Conservation (phyloP, 30 jellyfish, hydroid and myxozoan species). For the Phacellophora camtschatica region DNA sequence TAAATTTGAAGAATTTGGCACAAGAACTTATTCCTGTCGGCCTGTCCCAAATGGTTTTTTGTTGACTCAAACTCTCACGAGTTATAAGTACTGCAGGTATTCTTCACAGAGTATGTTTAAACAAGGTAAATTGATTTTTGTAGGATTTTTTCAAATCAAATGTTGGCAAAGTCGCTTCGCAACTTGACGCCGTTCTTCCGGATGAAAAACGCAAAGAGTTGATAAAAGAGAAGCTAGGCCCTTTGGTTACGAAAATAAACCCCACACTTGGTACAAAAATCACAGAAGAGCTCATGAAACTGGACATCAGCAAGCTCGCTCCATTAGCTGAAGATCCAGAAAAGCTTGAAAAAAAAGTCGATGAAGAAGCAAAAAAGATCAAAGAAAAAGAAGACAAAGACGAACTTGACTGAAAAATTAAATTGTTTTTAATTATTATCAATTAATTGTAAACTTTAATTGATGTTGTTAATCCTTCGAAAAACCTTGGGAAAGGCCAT, state of each 20-base stretch:
- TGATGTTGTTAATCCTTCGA: too few species aligned
- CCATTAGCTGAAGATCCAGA: slow-evolving; percentile 64
- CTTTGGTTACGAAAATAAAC: slow-evolving; percentile 57
- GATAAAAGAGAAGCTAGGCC: slow-evolving; percentile 65
- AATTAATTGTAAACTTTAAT: too few species aligned
- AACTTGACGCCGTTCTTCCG: slow-evolving; percentile 59
- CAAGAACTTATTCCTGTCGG: too few species aligned
- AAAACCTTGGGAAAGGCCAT: too few species aligned
- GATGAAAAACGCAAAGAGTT: slow-evolving; percentile 60
- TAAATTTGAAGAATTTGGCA: too few species aligned
- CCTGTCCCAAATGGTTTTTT: too few species aligned
- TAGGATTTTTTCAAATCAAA: slow-evolving; percentile 64
- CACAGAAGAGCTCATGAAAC: slow-evolving; percentile 57
- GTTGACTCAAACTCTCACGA: too few species aligned
- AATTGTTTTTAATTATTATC: too few species aligned
- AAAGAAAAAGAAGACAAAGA: slow-evolving; percentile 32
- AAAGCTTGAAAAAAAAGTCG: slow-evolving; percentile 44
- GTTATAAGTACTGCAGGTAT: too few species aligned
- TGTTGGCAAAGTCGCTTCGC: slow-evolving; percentile 71
- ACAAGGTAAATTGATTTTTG: background rate
- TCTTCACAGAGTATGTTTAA: too few species aligned
- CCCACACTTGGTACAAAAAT: slow-evolving; percentile 58
- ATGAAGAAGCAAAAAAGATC: slow-evolving; percentile 67
- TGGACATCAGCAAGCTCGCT: slow-evolving; percentile 40
- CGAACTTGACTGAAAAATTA: too few species aligned